phyloP scores from a whole-genome alignment of 2,797 vertebrate genomes.

The Sphenodon punctatus region DNA sequence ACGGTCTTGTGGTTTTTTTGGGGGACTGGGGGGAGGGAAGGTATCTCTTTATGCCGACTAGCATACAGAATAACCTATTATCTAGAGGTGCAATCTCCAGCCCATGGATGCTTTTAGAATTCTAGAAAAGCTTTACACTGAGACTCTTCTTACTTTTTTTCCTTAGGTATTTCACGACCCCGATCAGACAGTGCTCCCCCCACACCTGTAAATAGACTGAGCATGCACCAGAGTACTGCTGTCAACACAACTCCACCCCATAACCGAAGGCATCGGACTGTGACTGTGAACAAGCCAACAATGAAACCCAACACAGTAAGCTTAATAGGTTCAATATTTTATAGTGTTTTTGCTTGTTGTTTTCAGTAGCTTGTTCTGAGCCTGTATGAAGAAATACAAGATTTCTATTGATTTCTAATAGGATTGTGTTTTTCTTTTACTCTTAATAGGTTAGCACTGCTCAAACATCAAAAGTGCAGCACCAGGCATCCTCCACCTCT shows the following conservation, averaged over 20 bases:
- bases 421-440: constrained; percentile 39
- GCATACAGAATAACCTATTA: background rate
- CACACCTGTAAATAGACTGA: constrained; percentile 87
- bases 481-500: constrained; percentile 88
- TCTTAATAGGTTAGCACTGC: constrained; percentile 81
- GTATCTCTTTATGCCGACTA: no score
- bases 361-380: background rate
- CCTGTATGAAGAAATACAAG: background rate
- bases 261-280: constrained; percentile 88
- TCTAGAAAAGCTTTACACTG: background rate
- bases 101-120: background rate
- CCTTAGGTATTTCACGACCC: constrained; percentile 88
- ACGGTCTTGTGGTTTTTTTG: no score
- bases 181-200: constrained; percentile 91
- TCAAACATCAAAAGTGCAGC: constrained; percentile 87
- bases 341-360: no score
- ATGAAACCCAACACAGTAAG: constrained; percentile 93
- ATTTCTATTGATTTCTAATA: constrained; percentile 1
- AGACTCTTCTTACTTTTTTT: constrained; percentile 20
- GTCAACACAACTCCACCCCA: constrained; percentile 89
- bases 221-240: constrained; percentile 79
- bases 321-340: accelerated
- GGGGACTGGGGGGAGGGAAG: no score
- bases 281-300: constrained; percentile 89
- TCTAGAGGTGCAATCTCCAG: background rate